Evolutionary conservation across 2,797 vertebrate species (phyloP).

Genomic region (Diplodus sargus): DNA sequence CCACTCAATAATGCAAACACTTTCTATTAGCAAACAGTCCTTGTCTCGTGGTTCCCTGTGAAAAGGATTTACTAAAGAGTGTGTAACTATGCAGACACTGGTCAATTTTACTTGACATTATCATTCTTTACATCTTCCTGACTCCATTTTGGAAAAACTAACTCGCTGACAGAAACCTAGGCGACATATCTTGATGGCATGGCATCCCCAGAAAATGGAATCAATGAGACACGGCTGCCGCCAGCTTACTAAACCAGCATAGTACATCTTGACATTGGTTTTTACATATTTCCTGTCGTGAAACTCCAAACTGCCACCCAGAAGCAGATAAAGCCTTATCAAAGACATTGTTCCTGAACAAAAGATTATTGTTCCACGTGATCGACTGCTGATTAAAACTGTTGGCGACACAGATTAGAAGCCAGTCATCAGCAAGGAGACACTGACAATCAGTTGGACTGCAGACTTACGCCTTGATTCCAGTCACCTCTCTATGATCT

Average conservation of each 20-base stretch:
- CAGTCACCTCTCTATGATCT: no score
- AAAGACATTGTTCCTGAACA: slow-evolving; percentile 22
- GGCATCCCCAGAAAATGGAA: background rate
- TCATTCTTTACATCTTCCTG: background rate
- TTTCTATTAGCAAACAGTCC: background rate
- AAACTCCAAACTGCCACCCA: slow-evolving; percentile 17
- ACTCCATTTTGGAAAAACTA: background rate
- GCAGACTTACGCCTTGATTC: background rate
- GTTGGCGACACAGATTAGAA: slow-evolving; percentile 13
- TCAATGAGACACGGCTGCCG: background rate
- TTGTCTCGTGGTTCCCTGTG: background rate
- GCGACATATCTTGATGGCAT: background rate
- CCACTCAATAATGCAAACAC: slow-evolving; percentile 5
- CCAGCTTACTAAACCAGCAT: background rate
- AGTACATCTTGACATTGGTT: background rate
- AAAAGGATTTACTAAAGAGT: background rate
- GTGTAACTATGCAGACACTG: background rate
- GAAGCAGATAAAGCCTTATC: slow-evolving; percentile 20
- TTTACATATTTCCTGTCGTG: background rate
- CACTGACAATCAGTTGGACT: background rate
- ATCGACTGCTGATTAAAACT: slow-evolving; percentile 32
- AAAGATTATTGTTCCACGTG: slow-evolving; percentile 31
- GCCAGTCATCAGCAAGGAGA: slow-evolving; percentile 9
- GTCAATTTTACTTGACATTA: background rate
- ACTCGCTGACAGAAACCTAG: background rate